Base-by-base conservation (phyloP, 2,113 vertebrate genomes). In the Xerus inauris region DNA sequence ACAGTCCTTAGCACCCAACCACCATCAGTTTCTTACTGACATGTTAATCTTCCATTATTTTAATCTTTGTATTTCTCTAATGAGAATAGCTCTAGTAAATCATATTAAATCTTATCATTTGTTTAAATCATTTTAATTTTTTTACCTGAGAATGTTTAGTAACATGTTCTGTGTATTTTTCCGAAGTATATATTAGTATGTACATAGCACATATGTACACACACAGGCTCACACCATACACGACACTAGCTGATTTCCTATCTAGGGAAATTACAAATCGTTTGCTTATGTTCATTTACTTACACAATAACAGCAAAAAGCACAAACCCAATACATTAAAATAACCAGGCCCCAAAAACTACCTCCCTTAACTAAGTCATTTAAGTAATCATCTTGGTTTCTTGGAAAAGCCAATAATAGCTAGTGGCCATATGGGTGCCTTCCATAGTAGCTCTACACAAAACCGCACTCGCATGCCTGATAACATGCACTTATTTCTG, bases 321-420 rank as follows among this genome's bases (percentile, higher is more conserved):
- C 35, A 89, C 73, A 81, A 94, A 83, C 64, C 69, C 22, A 71
- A 94, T 91, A 91, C 64, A 93, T 94, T 93, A 80, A 98, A 96
- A 94, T 93, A 95, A 76, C 89, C 45, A 91, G 75, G 20, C 69
- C 47, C 77, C 42, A 82, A 35, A 88, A 76, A 73, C 69, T 89
- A 62, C 57, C 69, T 83, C 40, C 84, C 65, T 91, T 87, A 89
- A 82, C 88, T 73, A 73, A 92, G 90, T 83, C 75, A 92, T 96
- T 93, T 84, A 87, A 95, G 69, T 84, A 87, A 95, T 91, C 90
- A 80, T 93, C 91, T 87, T 93, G 91, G 88, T 96, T 96, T 97
- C 89, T 94, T 94, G 80, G 94, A 87, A 96, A 97, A 96, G 47
- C 75, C 89, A 92, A 1, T 92, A 95, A 92, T 95, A 93, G 47